Evolutionary conservation across 1,140 invertebrate genomes (phyloP).

Genomic region (Panagrolaimus sp.): DNA sequence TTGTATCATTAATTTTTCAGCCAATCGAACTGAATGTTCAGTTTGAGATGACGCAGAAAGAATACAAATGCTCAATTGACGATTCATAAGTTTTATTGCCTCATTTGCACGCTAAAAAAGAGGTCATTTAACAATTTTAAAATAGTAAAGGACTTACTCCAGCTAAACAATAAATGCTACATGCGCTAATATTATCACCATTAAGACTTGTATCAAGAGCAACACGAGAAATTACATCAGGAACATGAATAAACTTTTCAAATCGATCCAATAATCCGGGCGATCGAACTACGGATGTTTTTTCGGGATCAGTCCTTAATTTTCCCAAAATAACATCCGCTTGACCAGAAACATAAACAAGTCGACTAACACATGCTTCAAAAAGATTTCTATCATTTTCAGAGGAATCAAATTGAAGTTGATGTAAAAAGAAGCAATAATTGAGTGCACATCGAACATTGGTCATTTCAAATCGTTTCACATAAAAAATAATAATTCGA

Average conservation of each 20-base stretch:
- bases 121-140: not conserved
- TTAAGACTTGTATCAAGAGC: slow-evolving; percentile 33
- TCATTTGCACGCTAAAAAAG: slow-evolving; percentile 34
- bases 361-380: slow-evolving; percentile 53
- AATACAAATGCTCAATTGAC: slow-evolving; percentile 28
- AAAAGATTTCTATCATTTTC: slow-evolving; percentile 40
- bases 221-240: slow-evolving; percentile 39
- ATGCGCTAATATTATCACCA: slow-evolving; percentile 37
- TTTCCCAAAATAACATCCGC: slow-evolving; percentile 43
- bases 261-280: slow-evolving; percentile 50
- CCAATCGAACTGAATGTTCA: not conserved
- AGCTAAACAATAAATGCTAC: slow-evolving; percentile 34
- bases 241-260: slow-evolving; percentile 24
- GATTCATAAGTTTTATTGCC: slow-evolving; percentile 34
- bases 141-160: slow-evolving; percentile 27
- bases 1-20: slow-evolving; percentile 19
- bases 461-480: slow-evolving; percentile 52
- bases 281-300: slow-evolving; percentile 21
- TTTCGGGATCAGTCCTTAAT: slow-evolving; percentile 25
- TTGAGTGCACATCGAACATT: slow-evolving; percentile 48
- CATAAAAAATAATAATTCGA: slow-evolving; percentile 50
- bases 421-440: slow-evolving; percentile 51
- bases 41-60: not conserved
- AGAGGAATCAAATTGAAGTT: slow-evolving; percentile 42
- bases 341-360: slow-evolving; percentile 45